These are phyloP conservation scores for Cancer borealis DNA, from an alignment of 2,888 invertebrate genomes.

Conservation along the genomic window DNA sequence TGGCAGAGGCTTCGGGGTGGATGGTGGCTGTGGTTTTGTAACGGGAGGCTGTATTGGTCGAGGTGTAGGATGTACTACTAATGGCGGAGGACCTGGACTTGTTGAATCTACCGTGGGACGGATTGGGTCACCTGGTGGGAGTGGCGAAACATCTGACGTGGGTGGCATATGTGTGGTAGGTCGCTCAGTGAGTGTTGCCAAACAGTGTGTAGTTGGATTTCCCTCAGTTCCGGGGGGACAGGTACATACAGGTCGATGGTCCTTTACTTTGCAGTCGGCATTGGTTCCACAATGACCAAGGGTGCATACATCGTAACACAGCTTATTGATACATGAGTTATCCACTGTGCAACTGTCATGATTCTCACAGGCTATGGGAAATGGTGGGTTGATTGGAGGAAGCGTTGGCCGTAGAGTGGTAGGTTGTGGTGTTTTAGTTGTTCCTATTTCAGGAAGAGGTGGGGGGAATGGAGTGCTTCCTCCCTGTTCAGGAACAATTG, in stretches of 20 bases:
- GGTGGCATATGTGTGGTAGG: constrained; percentile 48
- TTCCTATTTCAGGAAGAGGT: constrained; percentile 29
- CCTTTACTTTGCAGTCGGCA: constrained; percentile 88
- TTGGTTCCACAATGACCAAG: constrained; percentile 85
- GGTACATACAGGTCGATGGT: constrained; percentile 84
- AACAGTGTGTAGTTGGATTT: constrained; percentile 84
- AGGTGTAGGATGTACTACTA: constrained; percentile 33
- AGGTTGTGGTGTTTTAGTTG: constrained; percentile 46
- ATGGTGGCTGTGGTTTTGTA: constrained; percentile 84
- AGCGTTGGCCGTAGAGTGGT: constrained; percentile 44
- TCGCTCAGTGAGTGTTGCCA: constrained; percentile 66
- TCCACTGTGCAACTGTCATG: constrained; percentile 85
- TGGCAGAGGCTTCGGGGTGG: constrained; percentile 81
- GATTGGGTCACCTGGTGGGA: constrained; percentile 53
- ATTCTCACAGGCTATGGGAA: constrained; percentile 79
- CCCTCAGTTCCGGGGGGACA: constrained; percentile 89
- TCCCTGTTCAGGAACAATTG: neutral
- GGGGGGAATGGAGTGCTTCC: neutral
- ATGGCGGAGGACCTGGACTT: constrained; percentile 7
- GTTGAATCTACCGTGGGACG: constrained; percentile 47
- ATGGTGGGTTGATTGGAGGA: constrained; percentile 52
- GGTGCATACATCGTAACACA: constrained; percentile 89
- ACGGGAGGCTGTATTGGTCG: constrained; percentile 47
- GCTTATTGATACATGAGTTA: constrained; percentile 86
- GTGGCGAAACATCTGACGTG: constrained; percentile 39